Conservation (phyloP, 1,140 invertebrate species). For the Sitophilus oryzae region DNA sequence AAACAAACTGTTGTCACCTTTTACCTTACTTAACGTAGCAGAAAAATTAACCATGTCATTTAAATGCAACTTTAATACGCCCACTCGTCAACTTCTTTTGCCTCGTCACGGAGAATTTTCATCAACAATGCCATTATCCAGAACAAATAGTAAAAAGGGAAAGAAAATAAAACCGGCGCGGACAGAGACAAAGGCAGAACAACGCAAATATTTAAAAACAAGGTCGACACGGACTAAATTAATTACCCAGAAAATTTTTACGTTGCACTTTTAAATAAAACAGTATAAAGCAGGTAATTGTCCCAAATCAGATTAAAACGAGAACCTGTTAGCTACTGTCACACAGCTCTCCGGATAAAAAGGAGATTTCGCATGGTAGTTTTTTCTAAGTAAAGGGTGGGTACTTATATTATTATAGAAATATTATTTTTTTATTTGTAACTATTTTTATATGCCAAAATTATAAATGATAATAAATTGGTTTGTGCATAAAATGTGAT, state of each 20-base stretch:
- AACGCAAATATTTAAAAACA: constrained; percentile 9
- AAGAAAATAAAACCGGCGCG: neutral
- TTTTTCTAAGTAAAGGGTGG: neutral
- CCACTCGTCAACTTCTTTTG: neutral
- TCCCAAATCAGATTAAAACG: constrained; percentile 11
- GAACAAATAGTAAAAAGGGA: neutral
- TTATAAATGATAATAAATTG: neutral
- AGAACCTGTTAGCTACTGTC: constrained; percentile 7
- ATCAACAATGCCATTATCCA: neutral
- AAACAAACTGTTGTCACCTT: too few relatives aligned
- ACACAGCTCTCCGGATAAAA: constrained; percentile 1
- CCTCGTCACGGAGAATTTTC: neutral
- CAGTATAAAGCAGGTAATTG: constrained; percentile 10
- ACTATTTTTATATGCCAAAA: neutral
- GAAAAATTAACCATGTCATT: too few relatives aligned
- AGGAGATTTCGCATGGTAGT: neutral
- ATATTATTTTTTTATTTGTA: neutral
- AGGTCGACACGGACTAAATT: constrained; percentile 6
- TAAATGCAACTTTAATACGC: too few relatives aligned
- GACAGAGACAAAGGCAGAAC: neutral
- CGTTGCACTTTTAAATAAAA: constrained; percentile 10
- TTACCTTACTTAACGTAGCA: too few relatives aligned
- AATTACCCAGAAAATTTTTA: constrained; percentile 10
- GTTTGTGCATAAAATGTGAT: too few relatives aligned
- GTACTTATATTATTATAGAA: too few relatives aligned